Base-by-base conservation (phyloP, 2,113 vertebrate genomes). In the Bucco capensis region DNA sequence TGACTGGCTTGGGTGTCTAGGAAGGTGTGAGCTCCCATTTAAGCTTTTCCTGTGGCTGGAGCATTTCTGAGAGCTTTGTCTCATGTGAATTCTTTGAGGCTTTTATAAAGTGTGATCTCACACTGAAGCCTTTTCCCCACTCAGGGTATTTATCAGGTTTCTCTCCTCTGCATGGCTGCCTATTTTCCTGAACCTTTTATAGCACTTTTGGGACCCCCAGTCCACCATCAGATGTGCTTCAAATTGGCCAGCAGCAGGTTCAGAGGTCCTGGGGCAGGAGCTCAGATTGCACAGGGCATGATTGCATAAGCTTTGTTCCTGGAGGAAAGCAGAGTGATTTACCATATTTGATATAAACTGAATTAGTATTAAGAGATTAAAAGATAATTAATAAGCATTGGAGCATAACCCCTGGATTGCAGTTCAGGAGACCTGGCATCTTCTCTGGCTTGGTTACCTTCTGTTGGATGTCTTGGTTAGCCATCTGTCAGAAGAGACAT, bases 81-180 rank as follows among this genome's bases (percentile, higher is more conserved):
- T 89, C 21, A 1, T 25, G 87, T 40, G 93, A 82, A 46, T 85
- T 89, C 70, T 50, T 57, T 91, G 84, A 7, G 35, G 28, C 82
- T 91, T 87, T 85, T 92, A 50, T 80, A 66, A 90, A 54, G 87
- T 92, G 66, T 85, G 91, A 92, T 73, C 87, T 95, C 54, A 12
- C 58, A 35, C 40, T 0, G 0, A 53, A 84, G 74, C 66, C 74
- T 61, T 95, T 85, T 19, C 66, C 70, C 67, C 46, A 40, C 16
- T 40, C 87, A 50, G 74, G 60, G 25, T 44, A 37, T 94, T 96
- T 61, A 33, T 49, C 78, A 49, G 40, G 28, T 79, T 94, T 91
- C 71, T 91, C 46, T 82, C 74, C 66, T 72, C 53, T 46, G 42
- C 42, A 47, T 0, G 18, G 53, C 80, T 89, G 84, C 71, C 54